Conservation (phyloP, 37 sponge, comb jelly and placozoan genomes). For the Mnemiopsis leidyi region DNA sequence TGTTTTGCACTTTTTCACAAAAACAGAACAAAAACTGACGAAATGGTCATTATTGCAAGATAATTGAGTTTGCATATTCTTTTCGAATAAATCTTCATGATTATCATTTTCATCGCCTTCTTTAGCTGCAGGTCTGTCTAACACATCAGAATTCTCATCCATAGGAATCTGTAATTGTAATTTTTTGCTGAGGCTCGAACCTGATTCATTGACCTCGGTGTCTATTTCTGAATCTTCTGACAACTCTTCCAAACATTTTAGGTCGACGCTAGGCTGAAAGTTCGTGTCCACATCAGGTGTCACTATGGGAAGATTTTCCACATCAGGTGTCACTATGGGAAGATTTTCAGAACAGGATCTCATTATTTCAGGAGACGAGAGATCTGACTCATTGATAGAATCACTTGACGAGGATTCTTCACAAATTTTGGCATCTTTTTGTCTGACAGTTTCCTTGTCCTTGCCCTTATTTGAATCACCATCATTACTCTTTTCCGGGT, state of each 20-base stretch:
- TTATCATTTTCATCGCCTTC: background rate
- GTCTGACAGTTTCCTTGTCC: background rate
- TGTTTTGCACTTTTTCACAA: background rate
- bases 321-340: background rate
- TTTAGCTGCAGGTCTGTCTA: background rate
- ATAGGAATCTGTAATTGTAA: background rate
- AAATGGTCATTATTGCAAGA: background rate
- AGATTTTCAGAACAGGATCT: background rate
- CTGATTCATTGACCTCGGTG: background rate
- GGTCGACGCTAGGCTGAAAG: background rate
- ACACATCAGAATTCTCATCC: no score
- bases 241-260: background rate
- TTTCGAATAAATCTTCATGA: background rate
- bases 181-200: background rate
- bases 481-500: background rate
- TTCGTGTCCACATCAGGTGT: background rate
- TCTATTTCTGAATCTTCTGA: background rate
- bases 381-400: background rate
- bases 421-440: no score
- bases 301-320: background rate
- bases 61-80: no score
- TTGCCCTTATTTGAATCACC: background rate
- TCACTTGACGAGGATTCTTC: background rate
- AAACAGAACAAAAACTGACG: background rate
- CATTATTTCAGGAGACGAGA: slow-evolving; percentile 33